Evolutionary conservation across 2,888 invertebrate species (phyloP).

Genomic region (Orthosia gracilis): DNA sequence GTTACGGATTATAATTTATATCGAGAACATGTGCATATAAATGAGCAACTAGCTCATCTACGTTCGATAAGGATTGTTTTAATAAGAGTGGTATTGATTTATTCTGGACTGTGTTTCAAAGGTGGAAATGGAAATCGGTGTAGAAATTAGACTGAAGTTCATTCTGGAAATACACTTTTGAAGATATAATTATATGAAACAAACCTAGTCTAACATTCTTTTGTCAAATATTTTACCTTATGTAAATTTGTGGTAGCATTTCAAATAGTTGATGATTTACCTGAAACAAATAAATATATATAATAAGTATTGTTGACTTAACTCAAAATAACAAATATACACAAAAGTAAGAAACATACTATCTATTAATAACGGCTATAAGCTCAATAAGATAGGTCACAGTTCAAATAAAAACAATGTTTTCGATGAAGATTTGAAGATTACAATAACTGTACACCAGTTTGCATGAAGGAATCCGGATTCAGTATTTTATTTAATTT

Average conservation of each 20-base stretch:
- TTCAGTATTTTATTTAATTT: conserved; percentile 15
- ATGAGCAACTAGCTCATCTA: conserved; percentile 14
- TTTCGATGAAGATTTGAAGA: conserved; percentile 39
- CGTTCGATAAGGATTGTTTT: conserved; percentile 35
- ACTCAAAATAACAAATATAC: not conserved
- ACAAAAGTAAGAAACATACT: not conserved
- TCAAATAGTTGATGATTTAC: conserved; percentile 48
- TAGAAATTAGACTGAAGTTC: not conserved
- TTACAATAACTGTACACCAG: conserved; percentile 44
- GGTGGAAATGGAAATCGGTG: not conserved
- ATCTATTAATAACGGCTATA: not conserved
- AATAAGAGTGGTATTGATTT: conserved; percentile 17
- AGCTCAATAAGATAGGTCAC: conserved; percentile 16
- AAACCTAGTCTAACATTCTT: not conserved
- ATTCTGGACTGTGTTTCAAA: not conserved
- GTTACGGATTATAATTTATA: conserved; percentile 29
- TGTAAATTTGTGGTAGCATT: not conserved
- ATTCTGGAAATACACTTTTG: not conserved
- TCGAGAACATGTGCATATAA: conserved; percentile 36
- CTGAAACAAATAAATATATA: conserved; percentile 59
- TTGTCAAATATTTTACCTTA: conserved; percentile 27
- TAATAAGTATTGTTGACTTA: conserved; percentile 13
- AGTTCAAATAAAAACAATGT: conserved; percentile 35
- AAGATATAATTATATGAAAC: not conserved
- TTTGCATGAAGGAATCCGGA: conserved; percentile 36